Conservation (phyloP, 2,888 invertebrate genomes). For the Glomeris marginata region DNA sequence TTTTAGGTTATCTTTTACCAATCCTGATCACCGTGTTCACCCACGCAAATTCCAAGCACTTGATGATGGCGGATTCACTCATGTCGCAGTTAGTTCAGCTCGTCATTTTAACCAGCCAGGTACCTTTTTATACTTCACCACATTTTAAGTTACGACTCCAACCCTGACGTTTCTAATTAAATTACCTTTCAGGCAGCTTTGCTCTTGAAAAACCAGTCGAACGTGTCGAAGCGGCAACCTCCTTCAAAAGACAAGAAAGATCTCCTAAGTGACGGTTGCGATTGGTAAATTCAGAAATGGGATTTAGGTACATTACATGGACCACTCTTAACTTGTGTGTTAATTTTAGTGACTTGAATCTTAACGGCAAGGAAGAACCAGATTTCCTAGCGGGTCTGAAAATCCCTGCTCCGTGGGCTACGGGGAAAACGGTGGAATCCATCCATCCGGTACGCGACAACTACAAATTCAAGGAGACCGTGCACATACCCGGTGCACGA, state of each 20-base stretch:
- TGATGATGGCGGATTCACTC: slow-evolving; percentile 24
- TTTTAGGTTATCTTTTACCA: slow-evolving; percentile 28
- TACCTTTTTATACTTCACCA: slow-evolving; percentile 12
- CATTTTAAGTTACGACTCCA: too few relatives aligned
- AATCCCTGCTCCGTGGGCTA: slow-evolving; percentile 31
- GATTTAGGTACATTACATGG: too few relatives aligned
- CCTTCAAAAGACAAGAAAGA: neutral
- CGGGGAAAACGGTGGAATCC: slow-evolving; percentile 28
- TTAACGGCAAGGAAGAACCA: slow-evolving; percentile 24
- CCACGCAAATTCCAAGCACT: slow-evolving; percentile 24
- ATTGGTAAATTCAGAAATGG: too few relatives aligned
- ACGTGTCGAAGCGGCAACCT: neutral
- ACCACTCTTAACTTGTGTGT: too few relatives aligned
- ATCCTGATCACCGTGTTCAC: slow-evolving; percentile 26
- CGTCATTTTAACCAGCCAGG: slow-evolving; percentile 28
- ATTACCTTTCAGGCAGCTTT: slow-evolving; percentile 3
- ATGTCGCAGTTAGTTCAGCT: slow-evolving; percentile 27
- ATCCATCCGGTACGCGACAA: slow-evolving; percentile 31
- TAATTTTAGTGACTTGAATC: too few relatives aligned
- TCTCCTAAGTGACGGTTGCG: too few relatives aligned
- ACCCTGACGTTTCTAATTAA: neutral
- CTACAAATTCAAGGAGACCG: slow-evolving; percentile 31
- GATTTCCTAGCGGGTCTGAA: slow-evolving; percentile 28
- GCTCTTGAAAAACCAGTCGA: slow-evolving; percentile 7
- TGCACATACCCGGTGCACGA: slow-evolving; percentile 30